Percentiles rank a stretch among this genome's conserved stretches.
These are phyloP conservation scores for Pachyramphus minor DNA, from an alignment of 2,113 vertebrate genomes.

Conservation along the genomic window DNA sequence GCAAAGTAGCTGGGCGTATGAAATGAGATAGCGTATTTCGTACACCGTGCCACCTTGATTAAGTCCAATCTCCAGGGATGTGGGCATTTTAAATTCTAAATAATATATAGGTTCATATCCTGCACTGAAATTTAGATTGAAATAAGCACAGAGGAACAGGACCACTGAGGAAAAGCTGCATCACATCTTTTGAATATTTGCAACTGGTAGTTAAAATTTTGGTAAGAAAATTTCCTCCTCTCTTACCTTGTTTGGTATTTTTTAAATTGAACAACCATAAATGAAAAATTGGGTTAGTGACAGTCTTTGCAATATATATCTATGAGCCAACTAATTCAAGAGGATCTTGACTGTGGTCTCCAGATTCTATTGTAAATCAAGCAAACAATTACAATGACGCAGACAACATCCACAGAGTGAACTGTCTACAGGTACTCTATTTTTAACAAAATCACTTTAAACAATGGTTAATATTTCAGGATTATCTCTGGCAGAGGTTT, in stretches of 20 bases:
- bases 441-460: conserved; percentile 29
- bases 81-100: not conserved
- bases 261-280: not conserved
- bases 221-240: not conserved
- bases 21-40: not conserved
- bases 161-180: not conserved
- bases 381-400: not conserved
- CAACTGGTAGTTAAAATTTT: not conserved
- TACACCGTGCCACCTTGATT: not conserved
- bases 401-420: not conserved
- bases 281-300: not conserved
- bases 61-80: not conserved
- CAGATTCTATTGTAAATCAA: not conserved
- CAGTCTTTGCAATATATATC: not conserved
- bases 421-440: not conserved
- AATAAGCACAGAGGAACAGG: not conserved
- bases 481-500: not conserved
- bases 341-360: not conserved
- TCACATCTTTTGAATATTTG: not conserved
- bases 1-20: not conserved
- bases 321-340: not conserved
- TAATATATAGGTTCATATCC: not conserved
- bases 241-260: not conserved
- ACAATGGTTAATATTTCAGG: conserved; percentile 9
- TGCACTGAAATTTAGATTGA: not conserved